phyloP scores from a whole-genome alignment of 2,888 invertebrate genomes.

The Andrena marginata region DNA sequence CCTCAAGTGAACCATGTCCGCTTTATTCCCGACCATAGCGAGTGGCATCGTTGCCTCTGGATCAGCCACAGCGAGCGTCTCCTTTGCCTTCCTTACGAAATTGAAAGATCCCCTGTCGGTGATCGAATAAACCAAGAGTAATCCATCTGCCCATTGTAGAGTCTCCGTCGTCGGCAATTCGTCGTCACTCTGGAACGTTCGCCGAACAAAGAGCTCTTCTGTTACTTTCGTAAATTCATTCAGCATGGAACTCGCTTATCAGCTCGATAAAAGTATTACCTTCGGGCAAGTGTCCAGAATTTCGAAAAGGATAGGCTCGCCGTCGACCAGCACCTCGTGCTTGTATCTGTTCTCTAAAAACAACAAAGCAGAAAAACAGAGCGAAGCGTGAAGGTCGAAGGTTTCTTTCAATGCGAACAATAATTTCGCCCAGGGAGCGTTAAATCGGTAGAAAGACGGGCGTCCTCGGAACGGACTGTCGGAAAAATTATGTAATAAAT shows the following conservation, averaged over 20 bases:
- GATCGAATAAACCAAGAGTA: conserved; percentile 95
- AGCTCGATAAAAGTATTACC: conserved; percentile 85
- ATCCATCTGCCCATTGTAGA: conserved; percentile 95
- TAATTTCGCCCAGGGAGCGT: not conserved
- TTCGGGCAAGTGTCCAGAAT: conserved; percentile 95
- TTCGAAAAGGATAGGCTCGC: conserved; percentile 95
- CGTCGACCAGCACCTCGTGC: conserved; percentile 94
- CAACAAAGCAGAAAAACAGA: not conserved
- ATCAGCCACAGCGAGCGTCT: conserved; percentile 86
- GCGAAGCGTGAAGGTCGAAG: conserved; percentile 1
- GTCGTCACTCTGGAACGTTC: conserved; percentile 87
- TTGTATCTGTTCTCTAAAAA: conserved; percentile 94
- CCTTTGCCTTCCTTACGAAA: conserved; percentile 91
- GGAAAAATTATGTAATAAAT: conserved; percentile 34
- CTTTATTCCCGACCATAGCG: conserved; percentile 95
- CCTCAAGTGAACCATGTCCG: conserved; percentile 95
- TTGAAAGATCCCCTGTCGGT: conserved; percentile 94
- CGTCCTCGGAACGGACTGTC: not conserved
- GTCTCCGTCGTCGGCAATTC: conserved; percentile 91
- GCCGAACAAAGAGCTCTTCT: not conserved
- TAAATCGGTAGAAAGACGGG: not conserved
- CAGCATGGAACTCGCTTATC: conserved; percentile 14
- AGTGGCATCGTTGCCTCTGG: conserved; percentile 91
- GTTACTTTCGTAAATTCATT: not conserved
- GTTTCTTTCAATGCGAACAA: conserved; percentile 5